Base-by-base conservation (phyloP, 30 jellyfish, hydroid and myxozoan species). In the Calvadosia cruxmelitensis region DNA sequence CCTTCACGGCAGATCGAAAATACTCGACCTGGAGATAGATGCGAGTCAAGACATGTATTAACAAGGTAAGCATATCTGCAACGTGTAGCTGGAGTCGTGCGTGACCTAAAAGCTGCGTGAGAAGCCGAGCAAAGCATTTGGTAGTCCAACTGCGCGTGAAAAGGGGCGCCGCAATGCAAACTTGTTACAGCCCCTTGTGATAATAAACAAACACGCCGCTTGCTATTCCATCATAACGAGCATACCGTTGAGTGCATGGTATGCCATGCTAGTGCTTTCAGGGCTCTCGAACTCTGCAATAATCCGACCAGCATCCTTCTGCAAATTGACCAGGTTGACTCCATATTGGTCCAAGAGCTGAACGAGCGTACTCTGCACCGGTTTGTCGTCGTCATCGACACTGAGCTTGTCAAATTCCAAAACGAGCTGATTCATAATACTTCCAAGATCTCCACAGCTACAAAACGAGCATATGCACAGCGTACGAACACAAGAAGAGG, bases 251-350 rank as follows among this genome's bases (percentile, higher is more conserved):
- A 89, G 63, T 12, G 71, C 88, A 20, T 68, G 72, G 66, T 29
- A 70, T 1, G 95, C 98, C 27, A 70, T 76, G 65, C 77, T 72
- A 26, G 95, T 94, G 50, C 67, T 75, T 49, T 89, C 98, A 26
- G 82, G 74, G 66, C 92, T 84, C 2, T 63, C 80, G 51, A 89
- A 82, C 34, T 81, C 93, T 35, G 80, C 93, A 42, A 42, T 42
- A 42, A 42, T 42, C 57, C 20, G 10, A 20, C 57, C 57, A 42
- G 10, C 20, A 5, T 42, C 57, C 10, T 10, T 42, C 15, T 42
- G 10, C 20, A 42, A 42, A 42, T 42, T 42, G 15, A 42, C 57
- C 10, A 42, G 20, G 20, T 42, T 20, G 57, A 42, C 57, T 42
- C 57, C 57, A 42, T 42, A 42, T 42, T 42, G 57, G 57, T 20